A percentile compares a stretch with the other conserved stretches of the same genome.
Conservation (phyloP, 2,113 vertebrate species). For the Heloderma charlesbogerti region DNA sequence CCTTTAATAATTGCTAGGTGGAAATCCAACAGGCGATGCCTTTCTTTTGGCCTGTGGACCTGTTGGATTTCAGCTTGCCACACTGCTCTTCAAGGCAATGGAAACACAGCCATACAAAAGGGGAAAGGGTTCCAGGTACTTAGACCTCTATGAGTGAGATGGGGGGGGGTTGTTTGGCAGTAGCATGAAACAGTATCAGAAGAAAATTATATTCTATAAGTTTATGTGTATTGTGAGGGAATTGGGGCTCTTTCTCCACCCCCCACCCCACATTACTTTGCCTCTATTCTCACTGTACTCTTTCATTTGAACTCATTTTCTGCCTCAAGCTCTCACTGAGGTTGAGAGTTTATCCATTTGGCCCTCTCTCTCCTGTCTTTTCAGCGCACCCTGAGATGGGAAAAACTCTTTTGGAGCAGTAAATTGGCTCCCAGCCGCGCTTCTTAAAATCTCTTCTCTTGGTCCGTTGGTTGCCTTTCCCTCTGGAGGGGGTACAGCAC, state of each 20-base stretch:
- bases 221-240: background rate
- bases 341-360: background rate
- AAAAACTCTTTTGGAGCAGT: no score
- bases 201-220: background rate
- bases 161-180: fast-evolving
- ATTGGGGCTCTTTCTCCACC: no score
- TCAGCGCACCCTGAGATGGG: background rate
- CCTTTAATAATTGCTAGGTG: no score
- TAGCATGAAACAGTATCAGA: no score
- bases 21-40: background rate
- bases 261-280: background rate
- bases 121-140: no score
- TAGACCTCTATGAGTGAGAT: background rate
- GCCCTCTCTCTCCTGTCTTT: background rate
- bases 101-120: background rate
- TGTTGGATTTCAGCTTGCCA: background rate
- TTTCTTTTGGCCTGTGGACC: background rate
- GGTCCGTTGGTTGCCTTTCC: background rate
- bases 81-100: background rate
- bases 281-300: background rate
- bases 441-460: no score
- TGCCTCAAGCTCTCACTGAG: background rate
- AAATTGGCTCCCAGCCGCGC: background rate
- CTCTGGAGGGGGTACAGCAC: background rate
- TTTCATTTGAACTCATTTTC: background rate